Evolutionary conservation across 2,113 vertebrate species (phyloP).

Genomic region (Brachirus orientalis): DNA sequence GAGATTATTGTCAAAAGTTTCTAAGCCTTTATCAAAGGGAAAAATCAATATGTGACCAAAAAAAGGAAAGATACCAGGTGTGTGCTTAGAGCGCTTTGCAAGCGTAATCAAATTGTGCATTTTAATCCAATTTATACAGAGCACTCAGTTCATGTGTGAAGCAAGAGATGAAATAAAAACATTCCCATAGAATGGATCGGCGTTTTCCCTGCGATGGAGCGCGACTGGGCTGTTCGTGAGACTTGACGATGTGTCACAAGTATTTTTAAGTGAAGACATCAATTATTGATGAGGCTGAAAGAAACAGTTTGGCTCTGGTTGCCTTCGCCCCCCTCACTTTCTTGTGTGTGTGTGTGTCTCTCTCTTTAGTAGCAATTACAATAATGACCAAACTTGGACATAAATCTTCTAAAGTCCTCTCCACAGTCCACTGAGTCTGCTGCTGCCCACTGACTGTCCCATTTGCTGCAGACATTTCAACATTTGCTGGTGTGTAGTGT

Average conservation of each 20-base stretch:
- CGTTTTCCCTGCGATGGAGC: constrained; percentile 32
- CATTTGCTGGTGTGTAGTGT: not conserved
- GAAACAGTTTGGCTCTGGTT: constrained; percentile 20
- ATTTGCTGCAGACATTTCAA: constrained; percentile 27
- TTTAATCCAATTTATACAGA: constrained; percentile 72
- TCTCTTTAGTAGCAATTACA: constrained; percentile 38
- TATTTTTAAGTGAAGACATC: constrained; percentile 61
- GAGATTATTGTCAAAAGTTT: constrained; percentile 35
- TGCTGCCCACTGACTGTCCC: too few species aligned
- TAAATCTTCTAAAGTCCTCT: constrained; percentile 44
- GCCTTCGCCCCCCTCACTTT: constrained; percentile 7
- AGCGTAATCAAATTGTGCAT: constrained; percentile 67
- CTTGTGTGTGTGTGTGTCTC: constrained; percentile 43
- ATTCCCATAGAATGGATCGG: constrained; percentile 39
- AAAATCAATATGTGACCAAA: constrained; percentile 42
- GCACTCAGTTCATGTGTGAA: constrained; percentile 67
- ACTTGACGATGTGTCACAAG: constrained; percentile 32
- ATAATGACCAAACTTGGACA: constrained; percentile 38
- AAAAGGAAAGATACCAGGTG: constrained; percentile 15
- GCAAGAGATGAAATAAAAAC: constrained; percentile 54
- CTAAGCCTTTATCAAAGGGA: constrained; percentile 19
- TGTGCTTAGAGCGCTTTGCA: constrained; percentile 42
- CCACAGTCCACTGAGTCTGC: constrained; percentile 35
- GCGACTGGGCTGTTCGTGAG: constrained; percentile 21
- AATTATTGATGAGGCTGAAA: constrained; percentile 43